Evolutionary conservation across 53 echinoderm and acorn worm genomes (phyloP).

Genomic region (Echinarachnius parma): DNA sequence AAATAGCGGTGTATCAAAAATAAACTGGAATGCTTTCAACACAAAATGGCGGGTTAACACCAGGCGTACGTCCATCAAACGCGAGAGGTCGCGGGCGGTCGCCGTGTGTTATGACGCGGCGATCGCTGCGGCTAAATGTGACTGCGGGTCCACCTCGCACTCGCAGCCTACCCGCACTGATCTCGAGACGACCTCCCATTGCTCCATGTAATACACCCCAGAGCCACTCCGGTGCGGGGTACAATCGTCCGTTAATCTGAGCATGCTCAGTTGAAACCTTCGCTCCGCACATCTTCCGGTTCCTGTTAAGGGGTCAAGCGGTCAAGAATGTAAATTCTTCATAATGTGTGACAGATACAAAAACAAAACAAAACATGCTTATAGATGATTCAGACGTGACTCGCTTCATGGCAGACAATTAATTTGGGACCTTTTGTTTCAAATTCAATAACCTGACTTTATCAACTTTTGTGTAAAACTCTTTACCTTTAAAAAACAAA

Average conservation of each 20-base stretch:
- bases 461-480: too few species aligned
- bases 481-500: too few species aligned
- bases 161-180: slow-evolving; percentile 57
- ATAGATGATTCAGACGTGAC: too few species aligned
- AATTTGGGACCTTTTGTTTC: too few species aligned
- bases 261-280: slow-evolving; percentile 45
- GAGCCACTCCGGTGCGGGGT: slow-evolving; percentile 1
- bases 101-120: slow-evolving; percentile 5
- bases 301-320: not conserved
- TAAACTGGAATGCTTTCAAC: slow-evolving; percentile 47
- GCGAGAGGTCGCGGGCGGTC: not conserved
- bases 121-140: slow-evolving; percentile 23
- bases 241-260: slow-evolving; percentile 53
- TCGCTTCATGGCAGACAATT: too few species aligned
- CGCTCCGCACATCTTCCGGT: slow-evolving; percentile 50
- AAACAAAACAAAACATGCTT: not conserved
- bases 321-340: not conserved
- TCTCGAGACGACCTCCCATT: slow-evolving; percentile 55
- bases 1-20: slow-evolving; percentile 46
- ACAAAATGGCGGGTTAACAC: slow-evolving; percentile 43
- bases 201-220: slow-evolving; percentile 41
- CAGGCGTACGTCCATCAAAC: not conserved
- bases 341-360: not conserved
- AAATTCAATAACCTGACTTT: too few species aligned
- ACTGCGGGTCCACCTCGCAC: slow-evolving; percentile 59